phyloP scores from a whole-genome alignment of 2,888 invertebrate genomes.

The Tiliacea citrago region DNA sequence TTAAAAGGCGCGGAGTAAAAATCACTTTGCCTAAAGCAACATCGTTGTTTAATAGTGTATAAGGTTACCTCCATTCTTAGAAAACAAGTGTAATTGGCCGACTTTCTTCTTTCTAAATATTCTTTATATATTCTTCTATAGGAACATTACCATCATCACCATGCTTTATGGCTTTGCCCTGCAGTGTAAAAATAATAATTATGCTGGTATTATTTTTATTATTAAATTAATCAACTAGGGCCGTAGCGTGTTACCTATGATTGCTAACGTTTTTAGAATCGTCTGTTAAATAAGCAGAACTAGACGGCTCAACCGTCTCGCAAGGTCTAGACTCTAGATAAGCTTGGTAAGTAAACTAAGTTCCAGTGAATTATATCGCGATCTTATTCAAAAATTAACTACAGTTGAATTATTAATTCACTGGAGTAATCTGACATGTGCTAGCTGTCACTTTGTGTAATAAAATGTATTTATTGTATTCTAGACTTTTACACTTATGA shows the following conservation, averaged over 20 bases:
- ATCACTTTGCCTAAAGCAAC: background rate
- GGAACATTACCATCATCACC: too few species aligned
- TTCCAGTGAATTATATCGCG: background rate
- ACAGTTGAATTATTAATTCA: too few species aligned
- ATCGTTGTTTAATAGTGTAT: background rate
- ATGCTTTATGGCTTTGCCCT: too few species aligned
- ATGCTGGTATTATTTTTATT: background rate
- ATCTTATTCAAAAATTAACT: background rate
- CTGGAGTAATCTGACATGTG: too few species aligned
- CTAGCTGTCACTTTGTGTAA: too few species aligned
- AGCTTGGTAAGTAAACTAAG: background rate
- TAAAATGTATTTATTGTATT: too few species aligned
- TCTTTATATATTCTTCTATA: too few species aligned
- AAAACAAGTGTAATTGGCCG: background rate
- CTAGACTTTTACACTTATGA: too few species aligned
- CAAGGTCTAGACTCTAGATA: conserved; percentile 14
- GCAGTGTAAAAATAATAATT: too few species aligned
- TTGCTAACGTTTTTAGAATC: background rate
- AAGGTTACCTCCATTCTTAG: background rate
- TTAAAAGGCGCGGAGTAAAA: background rate
- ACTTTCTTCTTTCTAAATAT: too few species aligned
- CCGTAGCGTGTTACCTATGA: background rate
- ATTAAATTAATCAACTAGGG: background rate
- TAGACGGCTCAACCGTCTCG: background rate
- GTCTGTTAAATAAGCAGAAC: background rate